phyloP scores from a whole-genome alignment of 2,113 vertebrate genomes.

The Oenanthe melanoleuca region DNA sequence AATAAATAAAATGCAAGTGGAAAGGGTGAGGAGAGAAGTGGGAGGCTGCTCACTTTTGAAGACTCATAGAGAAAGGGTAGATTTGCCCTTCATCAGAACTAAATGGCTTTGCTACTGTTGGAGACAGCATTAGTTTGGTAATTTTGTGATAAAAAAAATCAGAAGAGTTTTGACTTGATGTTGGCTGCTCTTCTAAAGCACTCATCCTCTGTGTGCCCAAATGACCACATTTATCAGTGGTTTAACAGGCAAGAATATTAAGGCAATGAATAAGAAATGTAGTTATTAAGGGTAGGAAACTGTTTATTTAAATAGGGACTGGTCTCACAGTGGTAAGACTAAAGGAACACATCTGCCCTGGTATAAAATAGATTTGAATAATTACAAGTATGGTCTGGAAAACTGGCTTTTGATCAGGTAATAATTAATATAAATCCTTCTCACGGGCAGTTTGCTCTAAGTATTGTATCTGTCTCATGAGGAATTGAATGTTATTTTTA shows the following conservation, averaged over 20 bases:
- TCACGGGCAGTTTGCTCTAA: background rate
- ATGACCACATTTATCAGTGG: background rate
- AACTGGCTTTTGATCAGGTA: background rate
- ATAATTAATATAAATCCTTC: background rate
- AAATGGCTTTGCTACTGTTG: background rate
- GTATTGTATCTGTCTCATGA: background rate
- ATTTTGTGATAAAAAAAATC: background rate
- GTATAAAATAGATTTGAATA: background rate
- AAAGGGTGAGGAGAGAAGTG: background rate
- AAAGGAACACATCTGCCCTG: background rate
- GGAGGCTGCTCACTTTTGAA: background rate
- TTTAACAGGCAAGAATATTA: background rate
- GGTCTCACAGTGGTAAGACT: background rate
- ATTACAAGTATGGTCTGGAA: background rate
- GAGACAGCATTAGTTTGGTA: background rate
- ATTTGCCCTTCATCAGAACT: background rate
- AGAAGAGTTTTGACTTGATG: background rate
- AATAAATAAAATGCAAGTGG: background rate
- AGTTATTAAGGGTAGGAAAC: background rate
- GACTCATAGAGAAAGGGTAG: background rate
- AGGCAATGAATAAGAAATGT: background rate
- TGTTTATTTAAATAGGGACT: background rate
- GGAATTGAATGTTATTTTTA: background rate
- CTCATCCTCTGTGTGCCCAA: background rate
- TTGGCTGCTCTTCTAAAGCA: background rate